phyloP scores from a whole-genome alignment of 2,888 invertebrate genomes.

The Ernsta delagoae region DNA sequence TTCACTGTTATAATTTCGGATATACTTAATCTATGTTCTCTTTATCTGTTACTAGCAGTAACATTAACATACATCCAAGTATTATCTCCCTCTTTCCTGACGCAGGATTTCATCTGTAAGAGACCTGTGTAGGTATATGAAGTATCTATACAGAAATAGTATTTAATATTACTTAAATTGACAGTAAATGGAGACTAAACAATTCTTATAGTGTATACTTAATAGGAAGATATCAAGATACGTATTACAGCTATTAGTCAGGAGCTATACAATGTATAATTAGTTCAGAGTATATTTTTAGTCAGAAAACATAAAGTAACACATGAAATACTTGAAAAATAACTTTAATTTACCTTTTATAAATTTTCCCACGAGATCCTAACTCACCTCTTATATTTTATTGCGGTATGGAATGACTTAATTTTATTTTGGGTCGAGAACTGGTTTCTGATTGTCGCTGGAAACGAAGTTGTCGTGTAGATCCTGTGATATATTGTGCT shows the following conservation, averaged over 20 bases:
- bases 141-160: no score
- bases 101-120: no score
- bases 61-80: background rate
- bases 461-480: constrained; percentile 16
- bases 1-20: constrained; percentile 11
- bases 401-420: constrained; percentile 21
- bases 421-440: constrained; percentile 18
- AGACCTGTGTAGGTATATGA: no score
- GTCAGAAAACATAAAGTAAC: background rate
- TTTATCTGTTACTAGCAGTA: background rate
- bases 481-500: constrained; percentile 7
- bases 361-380: background rate
- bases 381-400: constrained; percentile 11
- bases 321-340: background rate
- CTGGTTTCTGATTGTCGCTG: constrained; percentile 7
- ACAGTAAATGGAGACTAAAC: no score
- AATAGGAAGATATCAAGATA: no score
- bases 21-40: constrained; percentile 4
- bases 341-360: background rate
- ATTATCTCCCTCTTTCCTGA: background rate
- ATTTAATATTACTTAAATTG: background rate
- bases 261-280: no score
- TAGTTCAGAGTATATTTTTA: no score
- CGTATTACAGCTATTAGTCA: no score
- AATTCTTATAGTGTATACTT: no score